phyloP scores from a whole-genome alignment of 2,797 vertebrate genomes.

The Enteromius paludinosus region DNA sequence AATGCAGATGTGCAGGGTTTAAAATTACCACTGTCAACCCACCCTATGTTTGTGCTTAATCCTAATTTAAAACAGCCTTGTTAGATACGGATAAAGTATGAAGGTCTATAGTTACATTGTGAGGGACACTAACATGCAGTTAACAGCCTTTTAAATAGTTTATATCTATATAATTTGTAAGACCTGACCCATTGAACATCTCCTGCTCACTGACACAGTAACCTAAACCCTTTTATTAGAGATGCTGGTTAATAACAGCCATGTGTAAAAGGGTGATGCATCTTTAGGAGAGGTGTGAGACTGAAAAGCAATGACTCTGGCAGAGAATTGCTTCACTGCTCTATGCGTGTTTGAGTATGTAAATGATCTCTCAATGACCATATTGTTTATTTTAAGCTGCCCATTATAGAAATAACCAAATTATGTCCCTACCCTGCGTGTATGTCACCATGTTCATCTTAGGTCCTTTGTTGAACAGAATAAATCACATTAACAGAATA shows the following conservation, averaged over 20 bases:
- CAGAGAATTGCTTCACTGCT: constrained; percentile 2
- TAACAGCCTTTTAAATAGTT: background rate
- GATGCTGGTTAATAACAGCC: constrained; percentile 62
- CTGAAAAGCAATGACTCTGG: constrained; percentile 6
- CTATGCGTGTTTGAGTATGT: constrained; percentile 15
- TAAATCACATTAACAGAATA: background rate
- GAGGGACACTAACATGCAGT: background rate
- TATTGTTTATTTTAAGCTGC: background rate
- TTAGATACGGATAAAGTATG: background rate
- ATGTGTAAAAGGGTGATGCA: constrained; percentile 61
- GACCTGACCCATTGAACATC: background rate
- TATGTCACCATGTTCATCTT: background rate
- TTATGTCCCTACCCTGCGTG: background rate
- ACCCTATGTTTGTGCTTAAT: background rate
- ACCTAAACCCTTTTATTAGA: constrained; percentile 62
- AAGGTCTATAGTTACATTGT: background rate
- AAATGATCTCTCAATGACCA: background rate
- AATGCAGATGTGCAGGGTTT: constrained; percentile 2
- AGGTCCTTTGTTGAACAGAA: background rate
- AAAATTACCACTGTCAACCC: constrained; percentile 6
- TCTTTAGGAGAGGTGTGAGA: constrained; percentile 67
- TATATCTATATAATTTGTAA: background rate
- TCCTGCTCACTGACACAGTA: constrained; percentile 66
- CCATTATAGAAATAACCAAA: constrained; percentile 1
- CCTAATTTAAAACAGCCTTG: background rate